A percentile compares a stretch with the other conserved stretches of the same genome.
These are phyloP conservation scores for Phenacoccus solenopsis DNA, from an alignment of 1,140 invertebrate genomes.

Conservation along the genomic window DNA sequence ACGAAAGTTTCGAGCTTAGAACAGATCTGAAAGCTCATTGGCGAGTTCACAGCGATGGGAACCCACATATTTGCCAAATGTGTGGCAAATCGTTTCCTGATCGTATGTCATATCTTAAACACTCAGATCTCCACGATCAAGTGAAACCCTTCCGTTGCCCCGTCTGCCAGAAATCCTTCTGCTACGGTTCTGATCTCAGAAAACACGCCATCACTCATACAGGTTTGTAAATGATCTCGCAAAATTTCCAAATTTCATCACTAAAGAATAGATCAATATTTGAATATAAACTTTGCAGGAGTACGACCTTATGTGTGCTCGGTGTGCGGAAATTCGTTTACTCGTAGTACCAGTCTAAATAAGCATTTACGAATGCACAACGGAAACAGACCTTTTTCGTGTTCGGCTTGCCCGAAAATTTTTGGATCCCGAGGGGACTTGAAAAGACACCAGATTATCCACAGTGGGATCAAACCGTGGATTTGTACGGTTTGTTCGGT, in stretches of 20 bases:
- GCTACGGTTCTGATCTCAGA: slow-evolving; percentile 26
- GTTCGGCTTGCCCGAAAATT: neutral
- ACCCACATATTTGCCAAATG: slow-evolving; percentile 38
- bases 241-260: too few relatives aligned
- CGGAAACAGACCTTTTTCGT: slow-evolving; percentile 11
- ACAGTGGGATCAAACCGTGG: slow-evolving; percentile 20
- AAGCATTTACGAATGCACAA: slow-evolving; percentile 14
- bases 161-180: slow-evolving; percentile 31
- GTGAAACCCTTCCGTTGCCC: slow-evolving; percentile 42
- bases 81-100: slow-evolving; percentile 41
- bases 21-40: slow-evolving; percentile 25
- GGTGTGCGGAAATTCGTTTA: neutral
- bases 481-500: slow-evolving; percentile 21
- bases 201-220: slow-evolving; percentile 28
- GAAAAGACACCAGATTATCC: slow-evolving; percentile 19
- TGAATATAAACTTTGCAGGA: slow-evolving; percentile 4
- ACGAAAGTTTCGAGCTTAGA: slow-evolving; percentile 23
- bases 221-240: slow-evolving; percentile 23
- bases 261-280: too few relatives aligned
- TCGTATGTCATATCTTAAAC: slow-evolving; percentile 37
- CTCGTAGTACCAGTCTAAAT: neutral
- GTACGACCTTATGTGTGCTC: neutral
- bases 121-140: slow-evolving; percentile 42
- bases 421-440: slow-evolving; percentile 19
- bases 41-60: slow-evolving; percentile 40